Conservation (phyloP, 2,113 vertebrate genomes). For the Macroglossus sobrinus region DNA sequence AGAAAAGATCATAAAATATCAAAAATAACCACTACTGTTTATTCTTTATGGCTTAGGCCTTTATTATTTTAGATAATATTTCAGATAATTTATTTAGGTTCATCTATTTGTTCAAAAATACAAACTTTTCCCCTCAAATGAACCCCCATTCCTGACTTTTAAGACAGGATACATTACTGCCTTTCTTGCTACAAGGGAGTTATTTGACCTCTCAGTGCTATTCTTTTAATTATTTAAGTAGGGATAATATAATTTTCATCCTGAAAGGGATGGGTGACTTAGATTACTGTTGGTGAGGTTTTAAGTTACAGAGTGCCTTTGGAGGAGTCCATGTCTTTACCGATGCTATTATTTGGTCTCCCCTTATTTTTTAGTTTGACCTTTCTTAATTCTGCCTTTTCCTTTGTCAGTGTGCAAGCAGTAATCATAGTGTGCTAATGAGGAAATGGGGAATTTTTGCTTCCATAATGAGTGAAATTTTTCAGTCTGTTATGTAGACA, state of each 20-base stretch:
- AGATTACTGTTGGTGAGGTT: conserved; percentile 12
- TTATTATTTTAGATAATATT: conserved; percentile 32
- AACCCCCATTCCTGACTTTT: background rate
- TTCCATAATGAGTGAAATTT: background rate
- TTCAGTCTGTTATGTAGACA: background rate
- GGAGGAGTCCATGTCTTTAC: background rate
- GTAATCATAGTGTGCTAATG: background rate
- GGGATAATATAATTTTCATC: conserved; percentile 26
- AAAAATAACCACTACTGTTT: background rate
- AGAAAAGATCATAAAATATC: background rate
- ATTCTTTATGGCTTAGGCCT: background rate
- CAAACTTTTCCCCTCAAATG: background rate
- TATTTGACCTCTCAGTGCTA: background rate
- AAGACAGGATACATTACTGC: background rate
- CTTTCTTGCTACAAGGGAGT: background rate
- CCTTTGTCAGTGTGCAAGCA: background rate
- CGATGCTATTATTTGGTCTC: background rate
- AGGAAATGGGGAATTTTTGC: background rate
- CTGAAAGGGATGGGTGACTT: conserved; percentile 20
- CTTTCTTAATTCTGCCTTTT: conserved; percentile 23
- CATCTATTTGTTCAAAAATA: background rate
- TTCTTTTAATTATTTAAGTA: conserved; percentile 57
- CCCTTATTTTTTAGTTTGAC: background rate
- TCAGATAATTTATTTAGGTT: conserved; percentile 33
- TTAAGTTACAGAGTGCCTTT: conserved; percentile 45